phyloP scores from a whole-genome alignment of 2,797 vertebrate genomes.

The Zenarchopterus dispar region DNA sequence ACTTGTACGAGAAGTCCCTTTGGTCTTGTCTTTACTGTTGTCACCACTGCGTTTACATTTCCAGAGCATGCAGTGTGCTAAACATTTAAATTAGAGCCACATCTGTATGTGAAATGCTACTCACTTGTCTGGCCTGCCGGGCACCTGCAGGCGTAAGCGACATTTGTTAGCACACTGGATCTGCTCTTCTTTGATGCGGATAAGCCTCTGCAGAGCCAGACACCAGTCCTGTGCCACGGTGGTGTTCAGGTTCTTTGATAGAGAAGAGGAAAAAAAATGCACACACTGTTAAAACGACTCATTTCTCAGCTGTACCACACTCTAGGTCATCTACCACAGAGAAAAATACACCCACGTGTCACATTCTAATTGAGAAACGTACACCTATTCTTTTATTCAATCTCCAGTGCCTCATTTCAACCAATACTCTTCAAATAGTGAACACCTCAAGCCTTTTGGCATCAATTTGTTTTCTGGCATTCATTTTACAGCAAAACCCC shows the following conservation, averaged over 20 bases:
- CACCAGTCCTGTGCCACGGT: conserved; percentile 96
- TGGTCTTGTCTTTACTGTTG: background rate
- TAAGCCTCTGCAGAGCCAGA: conserved; percentile 93
- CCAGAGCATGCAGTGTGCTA: background rate
- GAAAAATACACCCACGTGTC: background rate
- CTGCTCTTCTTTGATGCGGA: conserved; percentile 96
- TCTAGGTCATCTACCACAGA: conserved; percentile 15
- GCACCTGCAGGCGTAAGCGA: conserved; percentile 92
- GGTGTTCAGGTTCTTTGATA: conserved; percentile 92
- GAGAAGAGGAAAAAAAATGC: conserved; percentile 14
- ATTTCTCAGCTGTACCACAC: conserved; percentile 5
- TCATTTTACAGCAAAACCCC: conserved; percentile 27
- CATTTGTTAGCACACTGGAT: conserved; percentile 97
- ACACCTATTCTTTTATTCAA: conserved; percentile 8
- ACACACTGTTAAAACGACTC: conserved; percentile 44
- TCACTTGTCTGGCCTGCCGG: conserved; percentile 95
- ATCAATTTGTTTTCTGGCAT: conserved; percentile 22
- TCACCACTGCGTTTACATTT: background rate
- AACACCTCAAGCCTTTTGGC: conserved; percentile 13
- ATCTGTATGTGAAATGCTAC: conserved; percentile 60
- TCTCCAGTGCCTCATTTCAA: conserved; percentile 17
- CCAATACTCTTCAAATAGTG: conserved; percentile 15
- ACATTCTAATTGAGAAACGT: conserved; percentile 12
- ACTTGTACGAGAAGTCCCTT: too few relatives aligned
- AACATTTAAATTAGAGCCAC: conserved; percentile 8